These are phyloP conservation scores for Orgyia antiqua DNA, from an alignment of 2,888 invertebrate species.

Conservation along the genomic window DNA sequence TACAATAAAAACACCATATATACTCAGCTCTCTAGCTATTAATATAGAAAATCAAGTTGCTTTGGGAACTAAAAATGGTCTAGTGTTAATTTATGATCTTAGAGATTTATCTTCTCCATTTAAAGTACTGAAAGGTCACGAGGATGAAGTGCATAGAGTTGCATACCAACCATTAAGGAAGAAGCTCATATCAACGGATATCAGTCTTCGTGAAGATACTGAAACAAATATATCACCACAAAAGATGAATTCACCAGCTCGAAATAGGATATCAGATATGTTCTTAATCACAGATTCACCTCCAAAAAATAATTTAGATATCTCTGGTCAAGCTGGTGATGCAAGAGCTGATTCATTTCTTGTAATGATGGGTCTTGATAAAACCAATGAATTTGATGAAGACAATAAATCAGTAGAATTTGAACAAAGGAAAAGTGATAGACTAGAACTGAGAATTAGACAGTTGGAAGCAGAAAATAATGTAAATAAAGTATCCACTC, in stretches of 20 bases:
- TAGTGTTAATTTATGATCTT: slow-evolving; percentile 73
- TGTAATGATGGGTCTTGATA: slow-evolving; percentile 63
- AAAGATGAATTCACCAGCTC: slow-evolving; percentile 42
- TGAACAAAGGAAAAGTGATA: slow-evolving; percentile 46
- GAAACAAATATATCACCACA: slow-evolving; percentile 38
- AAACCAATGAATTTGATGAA: slow-evolving; percentile 51
- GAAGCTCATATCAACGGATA: slow-evolving; percentile 48
- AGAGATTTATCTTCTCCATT: slow-evolving; percentile 68
- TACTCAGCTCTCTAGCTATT: slow-evolving; percentile 59
- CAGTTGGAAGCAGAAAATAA: slow-evolving; percentile 53
- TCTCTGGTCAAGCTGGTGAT: slow-evolving; percentile 35
- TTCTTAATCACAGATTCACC: slow-evolving; percentile 61
- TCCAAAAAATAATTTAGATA: slow-evolving; percentile 38
- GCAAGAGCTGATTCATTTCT: slow-evolving; percentile 63
- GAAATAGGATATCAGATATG: slow-evolving; percentile 54
- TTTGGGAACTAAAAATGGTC: slow-evolving; percentile 76
- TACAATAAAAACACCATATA: slow-evolving; percentile 54
- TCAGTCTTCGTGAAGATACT: slow-evolving; percentile 62
- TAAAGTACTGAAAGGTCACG: slow-evolving; percentile 68
- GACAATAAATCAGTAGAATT: slow-evolving; percentile 46
- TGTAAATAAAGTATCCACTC: slow-evolving; percentile 63
- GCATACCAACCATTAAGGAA: slow-evolving; percentile 62
- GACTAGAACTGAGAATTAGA: slow-evolving; percentile 38
- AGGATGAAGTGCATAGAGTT: slow-evolving; percentile 64
- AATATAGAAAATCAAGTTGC: slow-evolving; percentile 71